Percentiles rank a stretch among this genome's conserved stretches.
Evolutionary conservation across 2,888 invertebrate genomes (phyloP).

Genomic region (Gnatocerus cornutus): DNA sequence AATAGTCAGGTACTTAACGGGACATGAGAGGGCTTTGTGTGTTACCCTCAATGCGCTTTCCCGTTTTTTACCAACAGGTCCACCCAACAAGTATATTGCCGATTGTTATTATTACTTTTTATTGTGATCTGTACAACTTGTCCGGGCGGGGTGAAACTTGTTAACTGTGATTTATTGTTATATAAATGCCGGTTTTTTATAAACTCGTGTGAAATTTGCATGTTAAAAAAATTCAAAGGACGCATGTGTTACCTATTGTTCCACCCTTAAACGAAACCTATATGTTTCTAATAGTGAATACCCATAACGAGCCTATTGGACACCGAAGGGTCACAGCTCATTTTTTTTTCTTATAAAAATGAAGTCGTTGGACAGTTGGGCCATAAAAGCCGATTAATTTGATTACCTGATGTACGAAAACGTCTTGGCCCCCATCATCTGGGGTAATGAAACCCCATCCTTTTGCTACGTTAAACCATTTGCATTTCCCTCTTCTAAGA

Average conservation of each 20-base stretch:
- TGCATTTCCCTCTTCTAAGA: conserved; percentile 86
- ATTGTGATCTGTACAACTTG: conserved; percentile 55
- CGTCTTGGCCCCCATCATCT: conserved; percentile 91
- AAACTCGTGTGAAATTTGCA: conserved; percentile 39
- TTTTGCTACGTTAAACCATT: conserved; percentile 97
- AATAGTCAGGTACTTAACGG: conserved; percentile 64
- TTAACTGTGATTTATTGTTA: conserved; percentile 59
- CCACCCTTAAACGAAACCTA: conserved; percentile 29
- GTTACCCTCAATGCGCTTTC: conserved; percentile 59
- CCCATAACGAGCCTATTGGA: conserved; percentile 40
- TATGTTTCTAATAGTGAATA: conserved; percentile 28
- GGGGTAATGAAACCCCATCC: conserved; percentile 97
- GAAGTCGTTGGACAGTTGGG: conserved; percentile 7
- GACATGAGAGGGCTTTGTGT: conserved; percentile 58
- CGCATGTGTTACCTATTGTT: conserved; percentile 4
- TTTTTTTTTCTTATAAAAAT: not conserved
- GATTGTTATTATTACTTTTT: conserved; percentile 47
- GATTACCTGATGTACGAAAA: conserved; percentile 94
- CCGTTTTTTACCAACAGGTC: conserved; percentile 61
- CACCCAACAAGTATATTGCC: conserved; percentile 59
- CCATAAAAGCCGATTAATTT: conserved; percentile 11
- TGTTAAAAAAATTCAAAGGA: conserved; percentile 33
- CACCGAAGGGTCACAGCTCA: not conserved
- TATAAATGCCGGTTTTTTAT: conserved; percentile 54
- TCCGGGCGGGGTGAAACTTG: conserved; percentile 52